Evolutionary conservation across 1,140 invertebrate species (phyloP), one percentile per base, ranked within the genome.

Genomic region (Magallana ariakensis): DNA sequence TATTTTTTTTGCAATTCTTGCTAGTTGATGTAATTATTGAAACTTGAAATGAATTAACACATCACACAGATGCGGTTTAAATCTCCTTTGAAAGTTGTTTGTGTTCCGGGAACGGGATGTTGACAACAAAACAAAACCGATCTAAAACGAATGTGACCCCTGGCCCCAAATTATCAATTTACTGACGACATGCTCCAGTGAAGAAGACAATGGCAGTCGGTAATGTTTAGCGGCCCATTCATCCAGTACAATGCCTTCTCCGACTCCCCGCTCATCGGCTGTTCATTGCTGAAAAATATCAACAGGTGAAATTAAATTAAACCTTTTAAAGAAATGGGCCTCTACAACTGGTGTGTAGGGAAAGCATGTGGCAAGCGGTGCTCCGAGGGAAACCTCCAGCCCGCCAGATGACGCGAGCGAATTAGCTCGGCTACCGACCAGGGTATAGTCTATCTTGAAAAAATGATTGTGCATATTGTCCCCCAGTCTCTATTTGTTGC

Each of bases 301-400:
- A 75, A 75, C 66, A 75, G 66, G 66, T 75, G 66, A 75, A 75
- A 75, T 33, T 8, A 75, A 70, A 75, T 26, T 46, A 75, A 75
- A 26, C 22, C 58, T 16, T 75, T 19, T 22, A 10, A 26, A 13
- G 22, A 75, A 13, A 9, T 75, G 19, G 1, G 16, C 19, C 22
- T 19, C 26, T 75, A 75, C 33, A 13, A 75, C 33, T 75, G 10
- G 66, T 75, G 66, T 11, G 66, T 8, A 9, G 13, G 22, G 22
- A 26, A 10, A 75, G 22, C 66, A 75, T 75, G 66, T 75, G 66
- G 66, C 33, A 10, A 26, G 22, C 66, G 66, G 22, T 13, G 19
- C 10, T 33, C 66, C 33, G 0, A 13, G 22, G 26, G 15, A 26
- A 26, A 22, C 22, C 10, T 26, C 9, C 66, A 75, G 66, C 22